Base-by-base conservation (phyloP, 1,140 invertebrate species). In the Armadillidium nasatum region DNA sequence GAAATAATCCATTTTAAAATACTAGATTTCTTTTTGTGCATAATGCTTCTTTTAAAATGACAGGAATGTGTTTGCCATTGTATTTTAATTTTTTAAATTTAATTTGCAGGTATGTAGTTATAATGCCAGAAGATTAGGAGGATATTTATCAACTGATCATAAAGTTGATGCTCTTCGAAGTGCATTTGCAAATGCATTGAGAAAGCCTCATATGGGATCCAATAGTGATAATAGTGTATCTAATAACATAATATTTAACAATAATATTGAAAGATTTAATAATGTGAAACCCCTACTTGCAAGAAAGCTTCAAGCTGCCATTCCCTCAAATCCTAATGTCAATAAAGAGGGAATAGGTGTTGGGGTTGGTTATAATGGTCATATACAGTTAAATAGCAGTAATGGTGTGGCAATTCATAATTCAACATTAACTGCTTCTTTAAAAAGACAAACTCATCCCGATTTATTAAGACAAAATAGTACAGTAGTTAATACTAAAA, bases 221-320 rank as follows among this genome's bases (percentile, higher is more conserved):
- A 71, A 66, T 68, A 54, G 72, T 21, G 73, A 71, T 73, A 76
- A 76, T 78, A 73, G n/a, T n/a, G n/a, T n/a, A n/a, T n/a, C n/a
- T n/a, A n/a, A n/a, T n/a, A n/a, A n/a, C n/a, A n/a, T n/a, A 71
- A 21, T 74, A 33, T 67, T 67, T 72, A 73, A 75, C 71, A 74
- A 68, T 68, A 77, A 73, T 50, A 74, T 72, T 22, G 79, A 81
- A 54, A 74, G 79, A 72, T 78, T 76, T 73, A 77, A 78, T 21
- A 81, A 78, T 50, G 79, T 81, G 11, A 81, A 81, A 73, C 79
- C 79, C 10, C 54, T 81, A 69, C 60, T 81, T 44, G 79, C 79
- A 19, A 78, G 78, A 45, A 81, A 81, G 73, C 66, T 81, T 46
- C 79, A 80, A 69, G 67, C 78, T 23, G 77, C 77, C 22, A 76